Base-by-base conservation (phyloP, 2,797 vertebrate genomes). In the Myotis myotis region DNA sequence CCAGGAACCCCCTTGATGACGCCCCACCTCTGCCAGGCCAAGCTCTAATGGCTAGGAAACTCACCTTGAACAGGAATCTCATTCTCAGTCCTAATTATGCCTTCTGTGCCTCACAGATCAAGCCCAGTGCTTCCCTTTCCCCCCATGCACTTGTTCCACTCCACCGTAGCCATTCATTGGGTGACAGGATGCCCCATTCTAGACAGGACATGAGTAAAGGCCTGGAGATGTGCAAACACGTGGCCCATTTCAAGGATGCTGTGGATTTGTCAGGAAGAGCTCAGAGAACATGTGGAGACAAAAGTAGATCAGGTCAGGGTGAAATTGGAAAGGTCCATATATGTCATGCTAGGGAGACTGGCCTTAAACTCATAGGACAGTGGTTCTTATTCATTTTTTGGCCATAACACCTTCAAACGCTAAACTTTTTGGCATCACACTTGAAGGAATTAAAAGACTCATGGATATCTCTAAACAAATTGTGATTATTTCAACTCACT, bases 381-480 rank as follows among this genome's bases (percentile, higher is more conserved):
- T 6, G 53, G n/a, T 53, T 85, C 36, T 86, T 22, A 38, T 60
- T 25, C 0, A 6, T 70, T 60, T 49, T 76, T 44, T 76, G n/a
- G 47, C n/a, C 13, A 20, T 12, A 72, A 38, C 4, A 62, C 47
- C 60, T 87, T 85, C 22, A 92, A 89, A 95, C 47, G 66, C n/a
- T 38, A 28, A 93, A 23, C 23, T n/a, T 79, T 51, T 64, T 36
- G 41, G 53, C 30, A 36, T 70, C 23, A 78, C 36, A n/a, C 16
- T 81, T 60, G 74, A 87, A 92, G 68, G 49, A 81, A 88, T 72
- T 53, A 78, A 87, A 93, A 82, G 68, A 74, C 16, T 62, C 60
- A 74, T 15, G 84, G 81, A 33, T 7, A 53, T 68, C 70, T 88
- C 33, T 36, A 76, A 85, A 49, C 30, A 49, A 66, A 17, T 1